Base-by-base conservation (phyloP, 1,140 invertebrate genomes). In the Drosophila rufa region DNA sequence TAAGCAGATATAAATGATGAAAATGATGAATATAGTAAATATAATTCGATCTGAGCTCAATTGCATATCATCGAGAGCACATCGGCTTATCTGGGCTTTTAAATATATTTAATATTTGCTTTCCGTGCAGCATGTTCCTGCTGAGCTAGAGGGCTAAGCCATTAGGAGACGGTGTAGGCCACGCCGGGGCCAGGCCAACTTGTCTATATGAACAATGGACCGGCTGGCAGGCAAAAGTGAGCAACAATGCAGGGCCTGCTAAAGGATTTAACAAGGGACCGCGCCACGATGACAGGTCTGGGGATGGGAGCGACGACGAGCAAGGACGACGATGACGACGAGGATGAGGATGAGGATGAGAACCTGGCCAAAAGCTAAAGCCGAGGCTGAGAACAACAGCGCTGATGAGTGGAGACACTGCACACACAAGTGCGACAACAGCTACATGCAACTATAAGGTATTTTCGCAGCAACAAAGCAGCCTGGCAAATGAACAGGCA, bases 401-500 rank as follows among this genome's bases (percentile, higher is more conserved):
- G 42, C 66, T 79, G 75, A 79, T 79, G 75, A 79, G 75, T 79
- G 75, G 75, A 76, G 66, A 79, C 76, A 65, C 75, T 71, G 69
- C 51, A 62, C 75, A 61, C 53, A 79, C 76, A 70, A 74, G 80
- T 70, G 71, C 71, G 55, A 76, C 75, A 80, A 75, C 70, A 82
- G 62, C 79, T 62, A 80, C 65, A 77, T 61, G 64, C 64, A 77
- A 68, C 56, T 75, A 57, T 57, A 75, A 71, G 82, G 75, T 75
- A 86, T 86, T 74, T 73, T 85, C 71, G 67, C 62, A 79, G 48
- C 70, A 84, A 90, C 85, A 87, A 87, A 80, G 84, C 60, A 53
- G 66, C 45, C 76, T 79, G 76, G 76, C 75, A 82, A 82, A 82
- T 82, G 79, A 78, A 82, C 79, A 79, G 62, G 45, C 80, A 79